Percentiles rank a stretch among this genome's conserved stretches.
Conservation (phyloP, 2,888 invertebrate genomes). For the Caprella mutica region DNA sequence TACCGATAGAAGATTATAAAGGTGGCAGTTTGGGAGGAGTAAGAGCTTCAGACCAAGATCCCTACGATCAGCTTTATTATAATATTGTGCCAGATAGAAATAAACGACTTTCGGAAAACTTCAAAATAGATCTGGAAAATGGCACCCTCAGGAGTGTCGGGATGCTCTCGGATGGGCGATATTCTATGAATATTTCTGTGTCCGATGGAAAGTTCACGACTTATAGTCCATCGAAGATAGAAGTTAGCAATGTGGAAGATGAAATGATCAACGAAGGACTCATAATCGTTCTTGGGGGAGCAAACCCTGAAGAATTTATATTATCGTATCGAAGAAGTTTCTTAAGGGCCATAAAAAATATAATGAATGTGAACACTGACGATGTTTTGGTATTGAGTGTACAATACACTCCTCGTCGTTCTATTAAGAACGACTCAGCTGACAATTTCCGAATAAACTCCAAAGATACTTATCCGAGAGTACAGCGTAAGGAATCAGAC, state of each 20-base stretch:
- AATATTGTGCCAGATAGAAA: slow-evolving; percentile 48
- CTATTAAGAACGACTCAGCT: neutral
- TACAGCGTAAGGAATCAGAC: neutral
- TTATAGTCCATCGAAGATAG: slow-evolving; percentile 61
- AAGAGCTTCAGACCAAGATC: slow-evolving; percentile 80
- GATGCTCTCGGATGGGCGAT: slow-evolving; percentile 71
- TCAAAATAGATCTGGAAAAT: slow-evolving; percentile 63
- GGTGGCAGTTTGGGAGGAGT: slow-evolving; percentile 79
- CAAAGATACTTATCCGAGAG: neutral
- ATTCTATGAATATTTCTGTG: slow-evolving; percentile 50
- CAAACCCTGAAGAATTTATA: slow-evolving; percentile 73
- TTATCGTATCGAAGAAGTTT: slow-evolving; percentile 36
- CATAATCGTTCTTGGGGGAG: slow-evolving; percentile 68
- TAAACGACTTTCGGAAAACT: slow-evolving; percentile 39
- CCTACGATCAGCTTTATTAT: slow-evolving; percentile 75
- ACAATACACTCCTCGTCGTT: slow-evolving; percentile 45
- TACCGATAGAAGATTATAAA: slow-evolving; percentile 78
- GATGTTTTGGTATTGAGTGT: slow-evolving; percentile 80
- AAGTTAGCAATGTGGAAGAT: slow-evolving; percentile 56
- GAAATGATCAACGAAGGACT: slow-evolving; percentile 77
- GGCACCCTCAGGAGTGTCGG: slow-evolving; percentile 73
- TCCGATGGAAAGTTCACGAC: slow-evolving; percentile 46
- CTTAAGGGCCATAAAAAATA: slow-evolving; percentile 42
- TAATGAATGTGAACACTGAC: slow-evolving; percentile 61
- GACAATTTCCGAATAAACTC: no score